Conservation (phyloP, 2,888 invertebrate genomes). For the Chaetoderma sp. region DNA sequence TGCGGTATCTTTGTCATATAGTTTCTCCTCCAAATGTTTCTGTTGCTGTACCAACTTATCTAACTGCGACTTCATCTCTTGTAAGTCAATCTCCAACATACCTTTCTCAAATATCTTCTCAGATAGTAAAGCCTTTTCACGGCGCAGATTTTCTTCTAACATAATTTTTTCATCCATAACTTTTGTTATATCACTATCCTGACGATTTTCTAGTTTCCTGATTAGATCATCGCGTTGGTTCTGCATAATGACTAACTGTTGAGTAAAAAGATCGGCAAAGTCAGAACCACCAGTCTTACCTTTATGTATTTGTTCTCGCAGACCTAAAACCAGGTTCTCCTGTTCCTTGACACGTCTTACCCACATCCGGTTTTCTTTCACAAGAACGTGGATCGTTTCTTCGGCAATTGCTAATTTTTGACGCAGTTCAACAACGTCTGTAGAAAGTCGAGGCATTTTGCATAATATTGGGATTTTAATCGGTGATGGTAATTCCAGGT, state of each 20-base stretch:
- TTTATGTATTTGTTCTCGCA: slow-evolving; percentile 42
- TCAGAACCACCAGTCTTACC: slow-evolving; percentile 36
- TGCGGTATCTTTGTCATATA: slow-evolving; percentile 53
- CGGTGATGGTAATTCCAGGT: slow-evolving; percentile 17
- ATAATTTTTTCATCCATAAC: slow-evolving; percentile 46
- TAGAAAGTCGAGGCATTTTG: slow-evolving; percentile 24
- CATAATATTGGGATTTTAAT: slow-evolving; percentile 22
- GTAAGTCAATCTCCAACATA: slow-evolving; percentile 46
- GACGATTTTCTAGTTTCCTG: slow-evolving; percentile 44
- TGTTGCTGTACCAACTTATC: slow-evolving; percentile 49
- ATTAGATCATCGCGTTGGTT: slow-evolving; percentile 55
- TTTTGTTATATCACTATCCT: slow-evolving; percentile 42
- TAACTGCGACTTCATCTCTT: slow-evolving; percentile 44
- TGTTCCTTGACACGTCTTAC: slow-evolving; percentile 50
- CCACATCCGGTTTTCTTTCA: slow-evolving; percentile 51
- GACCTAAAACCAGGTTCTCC: slow-evolving; percentile 49
- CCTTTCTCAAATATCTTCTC: slow-evolving; percentile 51
- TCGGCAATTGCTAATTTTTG: slow-evolving; percentile 47
- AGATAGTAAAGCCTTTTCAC: slow-evolving; percentile 50
- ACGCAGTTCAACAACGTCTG: slow-evolving; percentile 35
- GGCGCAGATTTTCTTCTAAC: slow-evolving; percentile 48
- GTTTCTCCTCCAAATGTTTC: slow-evolving; percentile 52
- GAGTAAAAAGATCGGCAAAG: slow-evolving; percentile 45
- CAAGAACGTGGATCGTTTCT: slow-evolving; percentile 50
- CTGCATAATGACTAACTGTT: slow-evolving; percentile 53